Conservation (phyloP, 1,140 invertebrate species). For the Leptinotarsa defecta region DNA sequence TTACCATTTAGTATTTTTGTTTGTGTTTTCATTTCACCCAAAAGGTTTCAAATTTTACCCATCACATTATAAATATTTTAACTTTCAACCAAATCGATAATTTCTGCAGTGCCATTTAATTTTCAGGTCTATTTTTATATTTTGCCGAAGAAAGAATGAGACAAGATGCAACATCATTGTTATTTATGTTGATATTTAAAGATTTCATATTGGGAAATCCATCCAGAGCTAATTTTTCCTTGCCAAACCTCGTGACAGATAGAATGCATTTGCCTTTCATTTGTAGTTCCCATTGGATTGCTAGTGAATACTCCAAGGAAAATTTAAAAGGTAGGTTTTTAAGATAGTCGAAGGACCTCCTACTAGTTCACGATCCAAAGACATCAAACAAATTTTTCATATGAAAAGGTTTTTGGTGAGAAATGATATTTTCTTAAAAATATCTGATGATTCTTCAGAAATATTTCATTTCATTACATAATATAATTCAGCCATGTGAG, state of each 20-base stretch:
- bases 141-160: constrained; percentile 60
- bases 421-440: too few species aligned
- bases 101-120: background rate
- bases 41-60: too few species aligned
- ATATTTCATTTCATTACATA: too few species aligned
- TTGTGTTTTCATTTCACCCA: too few species aligned
- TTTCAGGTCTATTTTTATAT: constrained; percentile 62
- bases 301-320: constrained; percentile 53
- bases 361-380: background rate
- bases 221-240: constrained; percentile 56
- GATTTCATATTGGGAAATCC: constrained; percentile 56
- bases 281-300: constrained; percentile 58
- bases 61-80: background rate
- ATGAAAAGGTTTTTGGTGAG: too few species aligned
- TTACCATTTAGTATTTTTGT: too few species aligned
- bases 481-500: too few species aligned
- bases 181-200: constrained; percentile 59
- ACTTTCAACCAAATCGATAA: background rate
- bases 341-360: background rate
- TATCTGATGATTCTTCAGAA: too few species aligned
- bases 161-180: constrained; percentile 57
- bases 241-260: constrained; percentile 58
- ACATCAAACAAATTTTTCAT: background rate
- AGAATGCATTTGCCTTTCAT: constrained; percentile 59
- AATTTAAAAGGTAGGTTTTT: constrained; percentile 37